A percentile compares a stretch with the other conserved stretches of the same genome.
Conservation (phyloP, 2,797 vertebrate species). For the Etheostoma nigrum region DNA sequence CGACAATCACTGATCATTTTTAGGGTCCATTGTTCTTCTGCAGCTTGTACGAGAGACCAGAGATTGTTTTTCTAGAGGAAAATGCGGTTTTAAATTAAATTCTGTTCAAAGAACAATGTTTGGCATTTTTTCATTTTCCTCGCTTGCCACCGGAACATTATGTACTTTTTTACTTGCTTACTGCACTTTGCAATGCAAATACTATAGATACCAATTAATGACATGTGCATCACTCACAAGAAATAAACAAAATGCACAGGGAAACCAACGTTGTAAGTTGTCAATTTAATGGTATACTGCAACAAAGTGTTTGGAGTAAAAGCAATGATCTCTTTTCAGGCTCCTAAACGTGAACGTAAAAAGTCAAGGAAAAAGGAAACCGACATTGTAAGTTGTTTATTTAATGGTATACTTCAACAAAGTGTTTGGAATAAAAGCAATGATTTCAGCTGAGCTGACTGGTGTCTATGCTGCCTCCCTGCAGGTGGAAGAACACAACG, state of each 20-base stretch:
- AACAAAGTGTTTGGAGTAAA: too few relatives aligned
- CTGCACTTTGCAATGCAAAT: not conserved
- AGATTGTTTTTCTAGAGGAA: not conserved
- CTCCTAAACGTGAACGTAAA: slow-evolving; percentile 86
- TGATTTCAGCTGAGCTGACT: not conserved
- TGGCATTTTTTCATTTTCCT: not conserved
- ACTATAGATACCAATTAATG: not conserved
- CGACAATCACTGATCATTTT: not conserved
- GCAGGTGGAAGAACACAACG: slow-evolving; percentile 94
- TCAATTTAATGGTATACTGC: too few relatives aligned
- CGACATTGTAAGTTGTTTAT: slow-evolving; percentile 81
- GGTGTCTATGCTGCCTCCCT: slow-evolving; percentile 36
- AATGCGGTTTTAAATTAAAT: not conserved
- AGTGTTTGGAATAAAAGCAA: not conserved
- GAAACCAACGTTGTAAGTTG: not conserved
- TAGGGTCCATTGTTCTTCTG: not conserved
- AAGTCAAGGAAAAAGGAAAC: slow-evolving; percentile 89
- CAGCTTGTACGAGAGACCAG: not conserved
- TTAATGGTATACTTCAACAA: not conserved
- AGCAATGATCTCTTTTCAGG: slow-evolving; percentile 60
- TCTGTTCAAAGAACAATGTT: not conserved
- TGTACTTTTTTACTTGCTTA: not conserved
- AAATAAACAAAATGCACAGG: not conserved
- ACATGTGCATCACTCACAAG: not conserved
- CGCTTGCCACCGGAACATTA: not conserved